Conservation (phyloP, 2,888 invertebrate genomes). For the Melanchra persicariae region DNA sequence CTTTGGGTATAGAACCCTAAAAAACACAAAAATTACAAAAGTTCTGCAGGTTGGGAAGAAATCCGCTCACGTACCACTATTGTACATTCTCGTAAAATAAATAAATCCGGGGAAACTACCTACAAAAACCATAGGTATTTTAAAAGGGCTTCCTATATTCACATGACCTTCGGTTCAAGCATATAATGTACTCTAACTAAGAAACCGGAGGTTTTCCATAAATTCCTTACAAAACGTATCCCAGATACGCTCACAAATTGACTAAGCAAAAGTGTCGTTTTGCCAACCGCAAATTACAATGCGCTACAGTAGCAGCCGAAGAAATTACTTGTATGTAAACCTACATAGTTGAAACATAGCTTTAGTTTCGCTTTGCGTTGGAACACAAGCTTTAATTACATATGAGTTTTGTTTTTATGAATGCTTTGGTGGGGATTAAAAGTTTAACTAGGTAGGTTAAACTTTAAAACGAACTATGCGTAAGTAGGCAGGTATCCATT, state of each 20-base stretch:
- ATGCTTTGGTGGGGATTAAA: conserved; percentile 14
- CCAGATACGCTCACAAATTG: conserved; percentile 24
- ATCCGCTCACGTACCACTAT: too few species aligned
- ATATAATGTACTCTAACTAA: not conserved
- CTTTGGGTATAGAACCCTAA: too few species aligned
- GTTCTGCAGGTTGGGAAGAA: too few species aligned
- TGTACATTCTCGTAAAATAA: too few species aligned
- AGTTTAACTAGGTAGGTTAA: too few species aligned
- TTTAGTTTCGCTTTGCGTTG: conserved; percentile 16
- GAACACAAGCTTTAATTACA: conserved; percentile 8
- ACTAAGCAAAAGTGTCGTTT: conserved; percentile 1
- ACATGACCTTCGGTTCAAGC: not conserved
- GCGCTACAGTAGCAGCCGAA: conserved; percentile 1
- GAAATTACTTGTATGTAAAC: conserved; percentile 17
- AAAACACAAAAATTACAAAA: too few species aligned
- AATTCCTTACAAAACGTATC: not conserved
- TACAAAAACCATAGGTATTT: too few species aligned
- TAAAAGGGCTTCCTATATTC: not conserved
- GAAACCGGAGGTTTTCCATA: not conserved
- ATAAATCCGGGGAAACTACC: too few species aligned
- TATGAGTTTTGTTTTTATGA: conserved; percentile 21
- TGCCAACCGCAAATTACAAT: conserved; percentile 15
- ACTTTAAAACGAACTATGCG: too few species aligned
- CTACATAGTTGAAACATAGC: not conserved
- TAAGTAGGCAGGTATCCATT: too few species aligned